phyloP scores from a whole-genome alignment of 2,888 invertebrate species.

The Steinernema hermaphroditum region DNA sequence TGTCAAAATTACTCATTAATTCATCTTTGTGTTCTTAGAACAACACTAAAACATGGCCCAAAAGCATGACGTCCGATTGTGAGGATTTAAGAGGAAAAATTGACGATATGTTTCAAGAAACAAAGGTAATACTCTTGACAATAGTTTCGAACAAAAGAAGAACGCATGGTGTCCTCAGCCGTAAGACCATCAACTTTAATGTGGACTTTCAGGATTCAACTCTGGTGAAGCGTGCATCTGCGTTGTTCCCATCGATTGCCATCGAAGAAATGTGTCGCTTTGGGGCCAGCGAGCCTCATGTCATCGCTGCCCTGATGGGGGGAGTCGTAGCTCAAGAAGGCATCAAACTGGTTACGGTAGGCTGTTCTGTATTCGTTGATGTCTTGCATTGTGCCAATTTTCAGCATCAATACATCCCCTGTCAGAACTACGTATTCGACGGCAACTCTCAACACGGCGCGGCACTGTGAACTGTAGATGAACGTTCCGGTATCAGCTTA shows the following conservation, averaged over 20 bases:
- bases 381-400: too few species aligned
- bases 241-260: conserved; percentile 41
- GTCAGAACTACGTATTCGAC: conserved; percentile 76
- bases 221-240: not conserved
- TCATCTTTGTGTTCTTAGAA: conserved; percentile 22
- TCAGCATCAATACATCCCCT: conserved; percentile 91
- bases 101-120: conserved; percentile 42
- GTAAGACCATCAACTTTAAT: not conserved
- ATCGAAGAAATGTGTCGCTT: conserved; percentile 73
- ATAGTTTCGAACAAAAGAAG: conserved; percentile 5
- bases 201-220: not conserved
- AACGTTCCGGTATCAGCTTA: too few species aligned
- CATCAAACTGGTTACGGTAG: conserved; percentile 90
- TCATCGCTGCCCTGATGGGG: conserved; percentile 86
- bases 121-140: conserved; percentile 32
- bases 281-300: conserved; percentile 91
- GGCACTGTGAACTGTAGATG: conserved; percentile 22
- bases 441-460: conserved; percentile 67
- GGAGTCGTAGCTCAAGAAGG: conserved; percentile 88
- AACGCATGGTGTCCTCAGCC: too few species aligned
- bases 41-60: not conserved
- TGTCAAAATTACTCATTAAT: not conserved
- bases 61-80: conserved; percentile 43
- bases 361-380: too few species aligned
- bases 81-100: conserved; percentile 50